phyloP scores from a whole-genome alignment of 2,888 invertebrate genomes.

The Apantesis nais region DNA sequence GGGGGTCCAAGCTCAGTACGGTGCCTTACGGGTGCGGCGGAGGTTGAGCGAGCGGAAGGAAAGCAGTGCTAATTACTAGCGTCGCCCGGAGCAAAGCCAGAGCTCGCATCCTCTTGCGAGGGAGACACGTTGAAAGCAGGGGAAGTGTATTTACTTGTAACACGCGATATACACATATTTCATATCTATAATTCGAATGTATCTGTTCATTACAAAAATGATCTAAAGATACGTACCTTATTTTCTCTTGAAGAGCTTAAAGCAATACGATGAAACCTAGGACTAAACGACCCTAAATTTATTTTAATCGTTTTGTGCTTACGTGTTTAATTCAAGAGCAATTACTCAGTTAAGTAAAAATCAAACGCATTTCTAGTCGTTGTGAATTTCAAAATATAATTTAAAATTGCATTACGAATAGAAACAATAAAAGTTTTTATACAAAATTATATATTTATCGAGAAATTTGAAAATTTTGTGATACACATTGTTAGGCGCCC shows the following conservation, averaged over 20 bases:
- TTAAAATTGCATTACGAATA: slow-evolving; percentile 43
- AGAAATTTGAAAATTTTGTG: slow-evolving; percentile 11
- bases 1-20: slow-evolving; percentile 39
- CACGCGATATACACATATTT: slow-evolving; percentile 20
- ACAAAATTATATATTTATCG: slow-evolving; percentile 9
- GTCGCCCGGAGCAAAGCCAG: slow-evolving; percentile 67
- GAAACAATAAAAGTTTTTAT: slow-evolving; percentile 5
- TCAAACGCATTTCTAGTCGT: slow-evolving; percentile 54
- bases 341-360: slow-evolving; percentile 70
- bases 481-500: slow-evolving; percentile 41
- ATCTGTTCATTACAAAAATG: slow-evolving; percentile 1
- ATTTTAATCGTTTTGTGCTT: slow-evolving; percentile 77
- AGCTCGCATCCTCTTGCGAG: slow-evolving; percentile 50
- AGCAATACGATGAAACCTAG: background rate
- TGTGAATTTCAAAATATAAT: slow-evolving; percentile 55
- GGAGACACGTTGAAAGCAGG: slow-evolving; percentile 53
- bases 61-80: slow-evolving; percentile 79
- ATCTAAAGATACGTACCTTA: background rate
- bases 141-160: slow-evolving; percentile 53
- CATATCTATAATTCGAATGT: background rate
- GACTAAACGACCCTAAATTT: slow-evolving; percentile 57
- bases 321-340: slow-evolving; percentile 69
- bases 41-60: slow-evolving; percentile 70
- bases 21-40: slow-evolving; percentile 26
- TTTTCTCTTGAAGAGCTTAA: background rate